A percentile compares a stretch with the other conserved stretches of the same genome.
Conservation (phyloP, 2,797 vertebrate genomes). For the Cynodonichthys magdalenae region DNA sequence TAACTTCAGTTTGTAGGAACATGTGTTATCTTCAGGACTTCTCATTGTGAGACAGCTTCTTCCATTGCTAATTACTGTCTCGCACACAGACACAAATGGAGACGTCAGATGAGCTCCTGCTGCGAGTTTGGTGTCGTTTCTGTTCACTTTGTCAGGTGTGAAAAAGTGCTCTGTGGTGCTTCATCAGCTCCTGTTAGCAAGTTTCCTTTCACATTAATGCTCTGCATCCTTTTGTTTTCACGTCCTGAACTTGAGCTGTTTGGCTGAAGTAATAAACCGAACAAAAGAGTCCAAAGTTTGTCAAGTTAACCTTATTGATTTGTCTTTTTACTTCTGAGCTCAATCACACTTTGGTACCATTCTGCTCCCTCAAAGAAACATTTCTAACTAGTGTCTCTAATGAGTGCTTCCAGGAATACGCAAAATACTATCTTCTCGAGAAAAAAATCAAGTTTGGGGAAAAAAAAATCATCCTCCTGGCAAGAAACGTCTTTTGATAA, state of each 20-base stretch:
- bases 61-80: constrained; percentile 37
- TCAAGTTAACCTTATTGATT: constrained; percentile 38
- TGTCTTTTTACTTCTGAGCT: constrained; percentile 7
- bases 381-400: constrained; percentile 10
- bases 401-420: constrained; percentile 17
- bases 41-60: constrained; percentile 31
- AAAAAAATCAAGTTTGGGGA: constrained; percentile 8
- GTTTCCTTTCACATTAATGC: constrained; percentile 21
- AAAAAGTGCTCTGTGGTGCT: constrained; percentile 11
- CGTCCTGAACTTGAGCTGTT: constrained; percentile 10
- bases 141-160: constrained; percentile 32
- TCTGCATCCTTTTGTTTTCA: constrained; percentile 6
- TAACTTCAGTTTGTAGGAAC: constrained; percentile 26
- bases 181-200: background rate
- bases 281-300: constrained; percentile 13
- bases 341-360: constrained; percentile 21
- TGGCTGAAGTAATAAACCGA: constrained; percentile 8
- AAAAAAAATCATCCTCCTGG: constrained; percentile 21
- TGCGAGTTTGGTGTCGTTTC: constrained; percentile 9
- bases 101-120: constrained; percentile 14
- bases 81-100: background rate
- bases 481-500: constrained; percentile 22
- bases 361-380: constrained; percentile 25
- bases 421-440: constrained; percentile 4
- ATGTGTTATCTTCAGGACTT: constrained; percentile 24